Evolutionary conservation across 35 echinoderm and acorn worm species (phyloP), one percentile per base, ranked within the genome.

Genomic region (Hemicentrotus pulcherrimus): DNA sequence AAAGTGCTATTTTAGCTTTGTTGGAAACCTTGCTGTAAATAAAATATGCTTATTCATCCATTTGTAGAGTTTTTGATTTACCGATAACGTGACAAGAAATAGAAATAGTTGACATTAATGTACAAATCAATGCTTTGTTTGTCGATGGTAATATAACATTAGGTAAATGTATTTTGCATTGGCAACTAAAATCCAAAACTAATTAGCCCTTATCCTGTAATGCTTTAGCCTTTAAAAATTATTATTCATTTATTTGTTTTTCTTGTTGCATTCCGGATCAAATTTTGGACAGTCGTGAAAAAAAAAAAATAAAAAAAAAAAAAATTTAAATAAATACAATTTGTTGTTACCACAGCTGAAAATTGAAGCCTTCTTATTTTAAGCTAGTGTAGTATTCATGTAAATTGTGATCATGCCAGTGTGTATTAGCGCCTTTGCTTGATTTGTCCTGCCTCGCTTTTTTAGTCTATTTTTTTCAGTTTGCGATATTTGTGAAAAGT

Each of bases 401-500:
- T 6, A 70, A 24, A 14, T 6, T 70, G 61, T 70, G 61, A 24
- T 70, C 18, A 28, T 70, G 61, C 24, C 61, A 70, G 13, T 19
- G 2, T 70, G 61, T 70, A 28, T 70, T 70, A 70, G 61, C 15
- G 61, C 24, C 16, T 70, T 70, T 28, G 61, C 61, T 70, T 70
- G 5, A 24, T 70, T 70, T 70, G 16, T 19, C 24, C 61, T 70
- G 24, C 16, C 18, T 70, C 4, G 18, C 0, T 28, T 28, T 70
- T 70, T 70, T 70, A 24, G 16, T 65, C 9, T 4, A 16, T 28
- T 19, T 70, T 24, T 70, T 70, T 70, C 18, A 70, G 61, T 70
- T 70, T 70, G 61, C 61, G 61, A 70, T 70, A 70, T 89, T 35
- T 89, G 87, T 35, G 87, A 35, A 89, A 35, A 32, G 87, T 41